Conservation (phyloP, 2,888 invertebrate species). For the Camponotus fellah region DNA sequence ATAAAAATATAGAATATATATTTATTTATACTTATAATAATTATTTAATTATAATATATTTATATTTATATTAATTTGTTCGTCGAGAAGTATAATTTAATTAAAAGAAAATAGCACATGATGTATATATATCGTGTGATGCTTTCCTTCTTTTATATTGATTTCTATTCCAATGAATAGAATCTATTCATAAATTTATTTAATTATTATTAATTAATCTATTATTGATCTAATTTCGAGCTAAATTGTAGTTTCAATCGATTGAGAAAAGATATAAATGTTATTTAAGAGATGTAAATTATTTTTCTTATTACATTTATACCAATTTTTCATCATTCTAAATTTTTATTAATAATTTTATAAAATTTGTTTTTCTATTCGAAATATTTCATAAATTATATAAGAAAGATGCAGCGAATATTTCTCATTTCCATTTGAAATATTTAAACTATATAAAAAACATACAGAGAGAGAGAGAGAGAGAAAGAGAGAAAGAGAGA, state of each 20-base stretch:
- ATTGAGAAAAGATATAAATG: background rate
- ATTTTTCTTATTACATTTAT: conserved; percentile 1
- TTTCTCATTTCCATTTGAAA: background rate
- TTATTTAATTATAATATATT: background rate
- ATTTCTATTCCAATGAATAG: background rate
- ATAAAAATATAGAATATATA: background rate
- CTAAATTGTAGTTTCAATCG: background rate
- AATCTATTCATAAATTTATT: background rate
- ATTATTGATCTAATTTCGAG: background rate
- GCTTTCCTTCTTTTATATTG: background rate
- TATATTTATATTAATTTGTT: background rate
- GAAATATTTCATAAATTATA: conserved; percentile 19
- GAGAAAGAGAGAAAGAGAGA: no score
- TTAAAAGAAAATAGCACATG: background rate
- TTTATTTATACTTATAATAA: background rate
- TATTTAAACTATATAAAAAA: background rate
- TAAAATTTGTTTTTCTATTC: background rate
- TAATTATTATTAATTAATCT: conserved; percentile 16
- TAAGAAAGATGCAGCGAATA: background rate
- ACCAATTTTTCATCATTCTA: background rate
- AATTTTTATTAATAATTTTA: background rate
- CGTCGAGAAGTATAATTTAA: background rate
- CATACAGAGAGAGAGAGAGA: no score
- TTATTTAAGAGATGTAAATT: background rate
- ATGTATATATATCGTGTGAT: background rate